Conservation (phyloP, 1,140 invertebrate genomes). For the Palaemon carinicauda region DNA sequence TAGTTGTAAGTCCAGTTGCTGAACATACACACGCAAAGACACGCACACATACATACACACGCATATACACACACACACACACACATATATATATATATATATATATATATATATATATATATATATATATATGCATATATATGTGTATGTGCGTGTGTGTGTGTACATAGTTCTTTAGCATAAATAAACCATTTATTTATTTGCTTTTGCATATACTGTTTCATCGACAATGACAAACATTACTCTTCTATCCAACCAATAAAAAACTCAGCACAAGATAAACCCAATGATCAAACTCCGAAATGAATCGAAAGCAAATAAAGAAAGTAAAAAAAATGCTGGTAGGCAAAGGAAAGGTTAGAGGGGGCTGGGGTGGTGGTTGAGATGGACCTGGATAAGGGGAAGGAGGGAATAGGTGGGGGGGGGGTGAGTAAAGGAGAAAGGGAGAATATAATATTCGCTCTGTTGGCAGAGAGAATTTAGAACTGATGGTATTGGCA, state of each 20-base stretch:
- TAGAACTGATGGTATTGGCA: background rate
- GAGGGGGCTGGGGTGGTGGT: background rate
- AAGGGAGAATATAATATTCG: too few relatives aligned
- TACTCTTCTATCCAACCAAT: too few relatives aligned
- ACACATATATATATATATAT: background rate
- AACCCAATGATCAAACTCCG: background rate
- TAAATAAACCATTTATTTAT: too few relatives aligned
- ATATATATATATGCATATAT: background rate
- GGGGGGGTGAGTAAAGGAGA: background rate
- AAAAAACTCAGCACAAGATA: too few relatives aligned
- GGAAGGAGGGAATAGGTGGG: background rate
- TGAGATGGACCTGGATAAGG: too few relatives aligned
- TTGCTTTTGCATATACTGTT: background rate
- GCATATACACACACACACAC: background rate
- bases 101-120: background rate
- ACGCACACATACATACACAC: too few relatives aligned
- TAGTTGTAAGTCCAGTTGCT: too few relatives aligned
- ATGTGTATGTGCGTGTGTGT: constrained; percentile 6
- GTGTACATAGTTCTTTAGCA: too few relatives aligned
- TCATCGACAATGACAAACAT: background rate
- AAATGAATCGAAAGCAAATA: background rate
- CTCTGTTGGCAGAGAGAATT: background rate
- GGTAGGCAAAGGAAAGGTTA: background rate
- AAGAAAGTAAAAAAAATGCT: too few relatives aligned
- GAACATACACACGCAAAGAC: too few relatives aligned